phyloP scores from a whole-genome alignment of 2,113 vertebrate species.

The Podilymbus podiceps region DNA sequence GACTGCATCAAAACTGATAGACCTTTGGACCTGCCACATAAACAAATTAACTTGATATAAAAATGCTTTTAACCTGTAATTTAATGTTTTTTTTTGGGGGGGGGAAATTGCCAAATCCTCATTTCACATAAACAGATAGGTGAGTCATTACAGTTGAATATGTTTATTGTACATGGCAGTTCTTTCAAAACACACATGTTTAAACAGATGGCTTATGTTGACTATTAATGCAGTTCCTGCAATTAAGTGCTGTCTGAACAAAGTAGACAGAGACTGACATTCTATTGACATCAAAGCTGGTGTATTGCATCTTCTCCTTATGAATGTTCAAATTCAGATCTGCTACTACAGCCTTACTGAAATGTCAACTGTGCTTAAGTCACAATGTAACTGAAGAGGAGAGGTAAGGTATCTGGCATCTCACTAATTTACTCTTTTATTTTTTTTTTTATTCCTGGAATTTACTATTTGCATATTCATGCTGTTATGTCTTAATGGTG shows the following conservation, averaged over 20 bases:
- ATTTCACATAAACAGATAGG: not conserved
- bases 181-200: constrained; percentile 60
- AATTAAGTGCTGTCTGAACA: constrained; percentile 17
- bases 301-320: constrained; percentile 13
- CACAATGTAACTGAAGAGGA: not conserved
- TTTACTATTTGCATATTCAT: constrained; percentile 25
- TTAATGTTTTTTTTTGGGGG: constrained; percentile 15
- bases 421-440: not conserved
- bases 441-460: not conserved
- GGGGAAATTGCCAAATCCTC: not conserved
- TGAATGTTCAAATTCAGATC: constrained; percentile 3
- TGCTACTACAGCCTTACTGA: not conserved
- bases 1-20: not conserved
- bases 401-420: constrained; percentile 5
- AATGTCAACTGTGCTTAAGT: constrained; percentile 46
- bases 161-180: constrained; percentile 52
- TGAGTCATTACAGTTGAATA: constrained; percentile 26
- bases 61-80: not conserved
- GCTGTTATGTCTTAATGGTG: not conserved
- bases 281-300: constrained; percentile 49
- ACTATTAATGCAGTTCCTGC: constrained; percentile 66
- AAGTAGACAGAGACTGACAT: constrained; percentile 2
- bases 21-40: not conserved
- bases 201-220: constrained; percentile 69
- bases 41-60: not conserved